Percentiles rank a stretch among this genome's conserved stretches.
Evolutionary conservation across 2,113 vertebrate species (phyloP).

Genomic region (Rynchops niger): DNA sequence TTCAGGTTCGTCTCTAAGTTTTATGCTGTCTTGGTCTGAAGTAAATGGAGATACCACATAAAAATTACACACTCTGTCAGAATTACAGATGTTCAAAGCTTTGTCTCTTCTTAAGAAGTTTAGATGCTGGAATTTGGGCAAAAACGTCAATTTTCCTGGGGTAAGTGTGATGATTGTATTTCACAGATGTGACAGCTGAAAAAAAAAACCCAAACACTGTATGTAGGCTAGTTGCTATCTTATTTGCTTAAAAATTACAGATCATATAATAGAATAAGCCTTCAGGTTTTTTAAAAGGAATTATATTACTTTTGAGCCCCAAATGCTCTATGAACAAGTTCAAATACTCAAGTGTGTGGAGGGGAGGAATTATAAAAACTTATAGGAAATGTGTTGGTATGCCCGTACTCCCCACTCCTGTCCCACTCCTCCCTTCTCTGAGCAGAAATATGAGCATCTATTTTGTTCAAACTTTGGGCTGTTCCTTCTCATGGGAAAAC

Average conservation of each 20-base stretch:
- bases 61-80: not conserved
- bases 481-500: not conserved
- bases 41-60: not conserved
- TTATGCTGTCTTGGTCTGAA: not conserved
- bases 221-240: not conserved
- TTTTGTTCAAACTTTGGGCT: not conserved
- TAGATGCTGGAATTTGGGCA: not conserved
- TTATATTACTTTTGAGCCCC: not conserved
- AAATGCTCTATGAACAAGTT: not conserved
- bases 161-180: not conserved
- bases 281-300: not conserved
- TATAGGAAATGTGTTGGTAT: not conserved
- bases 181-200: not conserved
- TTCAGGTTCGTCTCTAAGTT: not conserved
- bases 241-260: not conserved
- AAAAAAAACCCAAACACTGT: not conserved
- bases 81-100: not conserved
- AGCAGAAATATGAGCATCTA: not conserved
- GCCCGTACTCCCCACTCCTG: accelerated
- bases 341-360: not conserved
- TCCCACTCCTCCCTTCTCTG: too few relatives aligned
- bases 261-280: not conserved
- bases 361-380: not conserved
- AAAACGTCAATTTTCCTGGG: not conserved
- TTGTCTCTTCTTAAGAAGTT: not conserved